Evolutionary conservation across 2,797 vertebrate species (phyloP).

Genomic region (Coranthus polyacanthus): DNA sequence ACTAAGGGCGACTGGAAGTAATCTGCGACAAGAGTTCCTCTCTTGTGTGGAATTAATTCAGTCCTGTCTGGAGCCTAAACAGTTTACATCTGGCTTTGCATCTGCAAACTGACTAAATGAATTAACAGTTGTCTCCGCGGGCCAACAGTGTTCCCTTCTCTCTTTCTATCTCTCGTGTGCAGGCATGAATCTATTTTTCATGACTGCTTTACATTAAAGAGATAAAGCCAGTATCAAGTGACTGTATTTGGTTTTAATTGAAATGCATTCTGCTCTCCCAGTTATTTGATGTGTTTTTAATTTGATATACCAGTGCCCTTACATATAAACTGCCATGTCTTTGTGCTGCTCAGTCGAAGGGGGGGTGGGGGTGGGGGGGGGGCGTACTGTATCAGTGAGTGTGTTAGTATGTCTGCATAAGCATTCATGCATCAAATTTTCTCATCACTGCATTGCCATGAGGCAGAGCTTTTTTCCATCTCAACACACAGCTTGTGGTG

Average conservation of each 20-base stretch:
- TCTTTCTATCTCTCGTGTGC: background rate
- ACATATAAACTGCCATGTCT: conserved; percentile 4
- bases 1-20: background rate
- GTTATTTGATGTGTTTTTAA: conserved; percentile 39
- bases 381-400: background rate
- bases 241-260: background rate
- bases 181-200: background rate
- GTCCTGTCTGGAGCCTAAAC: conserved; percentile 5
- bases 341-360: background rate
- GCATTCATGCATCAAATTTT: conserved; percentile 55
- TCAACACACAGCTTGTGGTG: conserved; percentile 31
- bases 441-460: conserved; percentile 33
- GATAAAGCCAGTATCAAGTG: background rate
- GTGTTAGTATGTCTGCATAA: conserved; percentile 24
- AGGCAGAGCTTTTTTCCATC: conserved; percentile 49
- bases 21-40: background rate
- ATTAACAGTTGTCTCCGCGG: conserved; percentile 13
- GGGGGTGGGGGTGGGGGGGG: background rate
- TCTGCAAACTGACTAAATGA: conserved; percentile 22
- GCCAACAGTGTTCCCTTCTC: conserved; percentile 2
- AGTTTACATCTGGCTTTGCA: conserved; percentile 1
- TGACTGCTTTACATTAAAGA: conserved; percentile 25
- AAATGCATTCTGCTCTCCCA: conserved; percentile 1
- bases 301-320: conserved; percentile 24
- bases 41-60: conserved; percentile 8